A percentile compares a stretch with the other conserved stretches of the same genome.
Evolutionary conservation across 2,797 vertebrate genomes (phyloP).

Genomic region (Octomys mimax): DNA sequence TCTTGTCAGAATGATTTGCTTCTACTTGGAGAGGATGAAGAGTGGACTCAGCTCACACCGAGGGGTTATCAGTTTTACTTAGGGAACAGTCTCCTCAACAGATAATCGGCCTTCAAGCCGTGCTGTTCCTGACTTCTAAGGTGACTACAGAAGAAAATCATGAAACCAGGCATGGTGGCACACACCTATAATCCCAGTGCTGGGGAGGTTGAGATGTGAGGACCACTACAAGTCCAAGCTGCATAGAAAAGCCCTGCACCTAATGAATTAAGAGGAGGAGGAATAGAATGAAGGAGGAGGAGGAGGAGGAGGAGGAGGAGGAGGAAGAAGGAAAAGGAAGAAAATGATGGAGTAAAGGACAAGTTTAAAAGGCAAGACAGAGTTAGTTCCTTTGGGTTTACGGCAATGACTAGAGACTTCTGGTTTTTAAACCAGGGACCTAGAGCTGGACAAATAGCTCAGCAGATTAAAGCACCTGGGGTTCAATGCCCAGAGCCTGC

Average conservation of each 20-base stretch:
- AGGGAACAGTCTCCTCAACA: background rate
- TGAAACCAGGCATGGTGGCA: too few relatives aligned
- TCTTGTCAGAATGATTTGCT: background rate
- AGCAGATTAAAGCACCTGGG: too few relatives aligned
- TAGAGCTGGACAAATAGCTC: too few relatives aligned
- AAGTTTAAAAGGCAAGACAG: background rate
- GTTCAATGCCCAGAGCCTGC: too few relatives aligned
- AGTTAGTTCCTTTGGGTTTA: background rate
- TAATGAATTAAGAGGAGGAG: too few relatives aligned
- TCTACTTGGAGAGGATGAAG: background rate
- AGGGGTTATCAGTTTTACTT: background rate
- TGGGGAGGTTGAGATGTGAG: too few relatives aligned
- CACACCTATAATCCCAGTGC: too few relatives aligned
- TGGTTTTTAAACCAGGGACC: background rate
- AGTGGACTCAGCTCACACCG: background rate
- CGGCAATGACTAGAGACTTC: background rate
- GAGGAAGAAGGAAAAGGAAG: too few relatives aligned
- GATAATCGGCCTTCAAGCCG: background rate
- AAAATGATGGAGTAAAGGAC: background rate
- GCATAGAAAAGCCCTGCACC: too few relatives aligned
- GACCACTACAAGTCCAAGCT: too few relatives aligned
- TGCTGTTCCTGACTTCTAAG: background rate
- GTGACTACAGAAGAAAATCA: background rate
- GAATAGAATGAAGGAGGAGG: too few relatives aligned
- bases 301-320: too few relatives aligned